phyloP scores from a whole-genome alignment of 2,888 invertebrate species.

The Harpalus rufipes region DNA sequence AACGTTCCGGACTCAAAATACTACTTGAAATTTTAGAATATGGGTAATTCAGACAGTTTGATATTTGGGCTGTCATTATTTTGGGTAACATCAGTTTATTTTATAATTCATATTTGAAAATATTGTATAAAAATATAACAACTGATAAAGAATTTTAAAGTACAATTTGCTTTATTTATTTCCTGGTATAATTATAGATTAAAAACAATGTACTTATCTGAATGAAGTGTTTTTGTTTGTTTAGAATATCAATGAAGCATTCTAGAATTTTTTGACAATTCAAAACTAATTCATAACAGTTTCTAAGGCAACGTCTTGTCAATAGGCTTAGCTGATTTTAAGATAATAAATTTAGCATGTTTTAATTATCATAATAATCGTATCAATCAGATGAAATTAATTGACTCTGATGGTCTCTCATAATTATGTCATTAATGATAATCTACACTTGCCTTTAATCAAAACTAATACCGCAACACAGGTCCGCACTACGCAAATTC shows the following conservation, averaged over 20 bases:
- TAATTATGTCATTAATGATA: conserved; percentile 20
- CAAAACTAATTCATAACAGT: not conserved
- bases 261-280: not conserved
- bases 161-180: not conserved
- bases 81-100: too few species aligned
- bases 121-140: too few species aligned
- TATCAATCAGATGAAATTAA: conserved; percentile 10
- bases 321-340: not conserved
- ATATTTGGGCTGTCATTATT: too few species aligned
- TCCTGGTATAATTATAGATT: not conserved
- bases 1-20: too few species aligned
- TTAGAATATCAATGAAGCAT: not conserved
- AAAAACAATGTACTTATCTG: not conserved
- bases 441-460: conserved; percentile 17
- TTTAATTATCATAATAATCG: conserved; percentile 9
- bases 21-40: too few species aligned
- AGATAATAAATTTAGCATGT: conserved; percentile 31
- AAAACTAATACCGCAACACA: not conserved
- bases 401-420: conserved; percentile 4
- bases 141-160: too few species aligned
- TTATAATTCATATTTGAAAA: too few species aligned
- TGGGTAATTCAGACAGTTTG: too few species aligned
- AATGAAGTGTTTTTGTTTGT: not conserved
- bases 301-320: not conserved
- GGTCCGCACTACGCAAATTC: not conserved